Evolutionary conservation across 2,888 invertebrate species (phyloP).

Genomic region (Eubasilissa splendida): DNA sequence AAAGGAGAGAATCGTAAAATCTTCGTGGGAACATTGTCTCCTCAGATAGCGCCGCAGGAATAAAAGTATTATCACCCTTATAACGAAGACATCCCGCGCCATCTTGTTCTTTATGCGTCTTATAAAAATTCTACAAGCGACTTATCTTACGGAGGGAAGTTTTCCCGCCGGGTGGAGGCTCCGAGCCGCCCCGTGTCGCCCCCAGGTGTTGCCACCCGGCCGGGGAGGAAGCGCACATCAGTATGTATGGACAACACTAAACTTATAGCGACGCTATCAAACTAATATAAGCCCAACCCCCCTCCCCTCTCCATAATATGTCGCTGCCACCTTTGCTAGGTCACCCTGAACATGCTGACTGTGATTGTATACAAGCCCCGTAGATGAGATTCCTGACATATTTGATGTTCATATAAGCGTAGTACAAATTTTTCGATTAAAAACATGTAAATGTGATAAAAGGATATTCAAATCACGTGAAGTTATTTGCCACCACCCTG

Average conservation of each 20-base stretch:
- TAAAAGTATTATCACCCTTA: constrained; percentile 46
- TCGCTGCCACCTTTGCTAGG: neutral
- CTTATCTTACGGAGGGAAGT: constrained; percentile 37
- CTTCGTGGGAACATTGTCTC: constrained; percentile 20
- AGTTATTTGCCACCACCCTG: no score
- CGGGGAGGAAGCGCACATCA: constrained; percentile 34
- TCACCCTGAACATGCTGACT: no score
- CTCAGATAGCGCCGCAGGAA: constrained; percentile 3
- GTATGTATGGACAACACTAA: constrained; percentile 54
- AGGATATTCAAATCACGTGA: no score
- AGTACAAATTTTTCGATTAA: no score
- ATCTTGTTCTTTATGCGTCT: constrained; percentile 51
- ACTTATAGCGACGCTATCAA: constrained; percentile 44
- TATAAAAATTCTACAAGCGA: constrained; percentile 56
- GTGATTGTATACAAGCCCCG: no score
- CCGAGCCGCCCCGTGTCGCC: neutral
- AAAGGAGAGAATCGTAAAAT: constrained; percentile 23
- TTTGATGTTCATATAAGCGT: no score
- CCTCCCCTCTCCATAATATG: neutral
- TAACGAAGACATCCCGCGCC: constrained; percentile 41
- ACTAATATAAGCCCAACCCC: constrained; percentile 46
- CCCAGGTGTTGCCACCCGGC: constrained; percentile 50
- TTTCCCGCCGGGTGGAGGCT: constrained; percentile 13
- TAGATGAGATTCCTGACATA: no score
- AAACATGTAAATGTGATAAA: no score